Evolutionary conservation across 2,113 vertebrate genomes (phyloP).

Genomic region (Hemiscyllium ocellatum): DNA sequence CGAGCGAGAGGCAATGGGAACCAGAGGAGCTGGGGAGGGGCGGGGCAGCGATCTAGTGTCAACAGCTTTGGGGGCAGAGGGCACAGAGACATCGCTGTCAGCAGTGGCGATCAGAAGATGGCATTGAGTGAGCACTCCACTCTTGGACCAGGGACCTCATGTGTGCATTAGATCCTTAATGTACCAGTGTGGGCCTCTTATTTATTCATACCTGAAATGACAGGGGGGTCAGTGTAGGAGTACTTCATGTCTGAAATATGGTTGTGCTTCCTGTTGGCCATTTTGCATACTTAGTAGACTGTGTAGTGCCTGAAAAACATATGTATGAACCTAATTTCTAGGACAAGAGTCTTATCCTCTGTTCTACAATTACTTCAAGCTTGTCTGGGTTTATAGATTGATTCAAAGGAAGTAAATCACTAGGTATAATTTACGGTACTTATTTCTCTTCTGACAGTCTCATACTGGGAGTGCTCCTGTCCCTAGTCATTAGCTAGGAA

Average conservation of each 20-base stretch:
- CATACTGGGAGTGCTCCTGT: neutral
- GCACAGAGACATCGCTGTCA: neutral
- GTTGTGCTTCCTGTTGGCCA: neutral
- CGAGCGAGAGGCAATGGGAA: neutral
- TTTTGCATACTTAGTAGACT: neutral
- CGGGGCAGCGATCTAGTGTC: neutral
- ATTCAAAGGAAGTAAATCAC: neutral
- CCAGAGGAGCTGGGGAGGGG: neutral
- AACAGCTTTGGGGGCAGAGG: neutral
- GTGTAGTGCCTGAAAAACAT: neutral
- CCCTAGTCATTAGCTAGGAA: neutral
- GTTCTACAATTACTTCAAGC: too few relatives aligned
- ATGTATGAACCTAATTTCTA: neutral
- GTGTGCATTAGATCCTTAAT: neutral
- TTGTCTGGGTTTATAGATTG: neutral
- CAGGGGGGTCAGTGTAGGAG: too few relatives aligned
- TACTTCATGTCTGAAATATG: neutral
- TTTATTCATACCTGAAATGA: neutral
- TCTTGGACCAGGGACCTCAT: neutral
- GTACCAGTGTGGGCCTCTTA: neutral
- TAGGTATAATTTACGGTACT: slow-evolving; percentile 1
- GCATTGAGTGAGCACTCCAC: neutral
- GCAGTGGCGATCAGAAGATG: neutral
- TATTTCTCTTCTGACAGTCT: neutral
- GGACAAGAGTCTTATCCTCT: neutral